A percentile compares a stretch with the other conserved stretches of the same genome.
Evolutionary conservation across 2,888 invertebrate genomes (phyloP).

Genomic region (Drosophila helvetica): DNA sequence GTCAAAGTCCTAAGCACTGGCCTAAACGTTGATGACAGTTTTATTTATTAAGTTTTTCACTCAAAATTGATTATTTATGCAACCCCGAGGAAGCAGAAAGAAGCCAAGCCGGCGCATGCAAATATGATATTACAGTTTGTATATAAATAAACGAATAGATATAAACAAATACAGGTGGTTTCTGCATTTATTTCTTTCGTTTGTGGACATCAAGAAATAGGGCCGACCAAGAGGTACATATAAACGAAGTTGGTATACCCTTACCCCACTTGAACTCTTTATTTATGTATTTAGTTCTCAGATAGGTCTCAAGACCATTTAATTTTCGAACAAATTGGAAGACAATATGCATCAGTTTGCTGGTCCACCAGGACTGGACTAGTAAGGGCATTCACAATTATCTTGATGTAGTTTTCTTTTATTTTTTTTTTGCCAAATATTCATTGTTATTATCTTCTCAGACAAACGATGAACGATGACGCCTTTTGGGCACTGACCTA

Average conservation of each 20-base stretch:
- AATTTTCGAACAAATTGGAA: too few species aligned
- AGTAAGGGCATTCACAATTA: not conserved
- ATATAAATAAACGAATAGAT: conserved; percentile 4
- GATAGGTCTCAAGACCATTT: too few species aligned
- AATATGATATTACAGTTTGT: conserved; percentile 7
- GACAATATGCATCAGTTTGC: too few species aligned
- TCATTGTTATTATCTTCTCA: not conserved
- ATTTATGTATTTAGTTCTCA: not conserved
- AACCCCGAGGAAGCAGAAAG: conserved; percentile 11
- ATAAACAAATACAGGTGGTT: conserved; percentile 37
- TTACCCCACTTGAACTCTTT: not conserved
- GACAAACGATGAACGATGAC: not conserved
- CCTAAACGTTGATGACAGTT: conserved; percentile 22
- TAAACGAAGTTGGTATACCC: not conserved
- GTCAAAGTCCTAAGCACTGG: conserved; percentile 33
- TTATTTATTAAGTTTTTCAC: conserved; percentile 17
- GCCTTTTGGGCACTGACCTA: conserved; percentile 28
- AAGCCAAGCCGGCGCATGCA: conserved; percentile 9
- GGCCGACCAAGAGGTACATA: not conserved
- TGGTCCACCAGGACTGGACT: too few species aligned
- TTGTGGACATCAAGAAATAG: not conserved
- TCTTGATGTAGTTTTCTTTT: not conserved
- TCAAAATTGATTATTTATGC: conserved; percentile 27
- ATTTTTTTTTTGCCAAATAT: not conserved
- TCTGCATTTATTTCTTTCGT: not conserved